Conservation (phyloP, 2,113 vertebrate genomes). For the Oncorhynchus mykiss region DNA sequence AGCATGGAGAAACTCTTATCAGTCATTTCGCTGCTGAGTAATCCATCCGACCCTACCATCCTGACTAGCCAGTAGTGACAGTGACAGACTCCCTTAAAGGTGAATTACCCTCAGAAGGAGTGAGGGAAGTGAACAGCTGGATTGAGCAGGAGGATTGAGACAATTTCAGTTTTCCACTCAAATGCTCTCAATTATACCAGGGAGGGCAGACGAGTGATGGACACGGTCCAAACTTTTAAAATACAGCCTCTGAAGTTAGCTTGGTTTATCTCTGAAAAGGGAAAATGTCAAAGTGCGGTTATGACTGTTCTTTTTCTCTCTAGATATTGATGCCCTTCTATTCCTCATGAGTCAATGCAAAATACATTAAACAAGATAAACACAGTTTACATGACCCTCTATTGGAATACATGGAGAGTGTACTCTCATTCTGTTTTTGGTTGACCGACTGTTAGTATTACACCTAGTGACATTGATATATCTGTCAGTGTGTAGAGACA, state of each 20-base stretch:
- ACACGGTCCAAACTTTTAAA: conserved; percentile 51
- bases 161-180: conserved; percentile 67
- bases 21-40: neutral
- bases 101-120: conserved; percentile 39
- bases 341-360: neutral
- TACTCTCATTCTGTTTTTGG: too few relatives aligned
- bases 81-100: conserved; percentile 38
- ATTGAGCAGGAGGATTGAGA: conserved; percentile 45
- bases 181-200: conserved; percentile 58
- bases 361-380: neutral
- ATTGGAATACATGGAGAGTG: neutral
- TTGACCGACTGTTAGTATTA: too few relatives aligned
- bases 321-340: conserved; percentile 54
- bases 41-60: conserved; percentile 21
- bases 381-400: neutral
- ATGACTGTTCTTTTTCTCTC: conserved; percentile 53
- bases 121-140: conserved; percentile 7
- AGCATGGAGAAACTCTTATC: too few relatives aligned
- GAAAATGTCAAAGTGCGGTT: conserved; percentile 54
- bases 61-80: conserved; percentile 9
- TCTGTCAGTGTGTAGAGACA: conserved; percentile 31
- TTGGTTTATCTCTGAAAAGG: conserved; percentile 59
- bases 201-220: conserved; percentile 51
- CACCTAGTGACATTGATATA: neutral
- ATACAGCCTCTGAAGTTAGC: conserved; percentile 42